Conservation (phyloP, 2,113 vertebrate species). For the Hirundichthys speculiger region DNA sequence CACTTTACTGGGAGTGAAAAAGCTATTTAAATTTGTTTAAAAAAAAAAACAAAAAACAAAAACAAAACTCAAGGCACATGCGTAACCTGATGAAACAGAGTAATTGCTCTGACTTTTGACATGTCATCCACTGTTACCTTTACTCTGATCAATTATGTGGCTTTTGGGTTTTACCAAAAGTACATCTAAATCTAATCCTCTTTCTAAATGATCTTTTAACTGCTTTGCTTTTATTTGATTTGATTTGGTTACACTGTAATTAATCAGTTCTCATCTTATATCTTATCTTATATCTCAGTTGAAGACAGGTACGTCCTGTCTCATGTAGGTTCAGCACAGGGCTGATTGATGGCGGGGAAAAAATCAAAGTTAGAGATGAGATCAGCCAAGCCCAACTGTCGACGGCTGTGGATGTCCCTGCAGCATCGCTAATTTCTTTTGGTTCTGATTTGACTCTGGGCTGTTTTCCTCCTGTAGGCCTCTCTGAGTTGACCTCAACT, state of each 20-base stretch:
- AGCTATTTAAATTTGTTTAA: conserved; percentile 27
- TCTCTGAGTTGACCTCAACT: no score
- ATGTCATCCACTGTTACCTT: conserved; percentile 35
- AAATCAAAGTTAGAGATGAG: no score
- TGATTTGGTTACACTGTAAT: conserved; percentile 55
- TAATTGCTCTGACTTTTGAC: conserved; percentile 36
- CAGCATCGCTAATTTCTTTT: no score
- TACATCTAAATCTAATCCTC: conserved; percentile 53
- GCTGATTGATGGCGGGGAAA: no score
- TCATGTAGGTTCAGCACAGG: no score
- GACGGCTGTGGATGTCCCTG: no score
- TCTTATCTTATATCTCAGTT: conserved; percentile 48
- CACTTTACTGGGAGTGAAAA: conserved; percentile 6
- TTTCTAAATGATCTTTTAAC: conserved; percentile 69
- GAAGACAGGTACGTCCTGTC: conserved; percentile 46
- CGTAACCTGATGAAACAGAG: conserved; percentile 16
- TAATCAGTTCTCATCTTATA: conserved; percentile 45
- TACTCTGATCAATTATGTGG: conserved; percentile 63
- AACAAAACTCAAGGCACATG: conserved; percentile 25
- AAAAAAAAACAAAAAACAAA: conserved; percentile 34
- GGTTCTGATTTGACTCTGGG: no score
- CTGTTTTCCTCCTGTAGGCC: no score
- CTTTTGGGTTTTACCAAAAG: conserved; percentile 61
- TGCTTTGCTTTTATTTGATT: conserved; percentile 59
- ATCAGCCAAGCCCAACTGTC: no score